Evolutionary conservation across 2,888 invertebrate species (phyloP).

Genomic region (Cordilura impudica): DNA sequence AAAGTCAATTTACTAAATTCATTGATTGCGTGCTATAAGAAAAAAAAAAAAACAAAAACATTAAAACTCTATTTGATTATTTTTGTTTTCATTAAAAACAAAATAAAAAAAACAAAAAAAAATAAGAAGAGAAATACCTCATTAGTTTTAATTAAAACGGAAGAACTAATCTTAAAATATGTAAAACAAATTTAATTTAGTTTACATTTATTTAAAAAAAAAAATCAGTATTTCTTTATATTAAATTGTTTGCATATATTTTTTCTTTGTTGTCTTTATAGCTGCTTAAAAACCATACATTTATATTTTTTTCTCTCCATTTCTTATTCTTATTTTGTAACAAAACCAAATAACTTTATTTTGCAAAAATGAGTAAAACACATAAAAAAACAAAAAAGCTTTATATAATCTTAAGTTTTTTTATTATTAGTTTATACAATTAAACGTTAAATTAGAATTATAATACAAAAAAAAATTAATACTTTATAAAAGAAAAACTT

Average conservation of each 20-base stretch:
- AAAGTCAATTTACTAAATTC: slow-evolving; percentile 70
- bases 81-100: slow-evolving; percentile 25
- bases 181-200: slow-evolving; percentile 26
- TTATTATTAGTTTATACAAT: background rate
- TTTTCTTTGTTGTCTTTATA: background rate
- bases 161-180: slow-evolving; percentile 13
- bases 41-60: slow-evolving; percentile 22
- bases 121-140: slow-evolving; percentile 71
- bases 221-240: slow-evolving; percentile 42
- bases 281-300: background rate
- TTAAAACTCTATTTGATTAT: slow-evolving; percentile 30
- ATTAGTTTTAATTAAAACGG: slow-evolving; percentile 71
- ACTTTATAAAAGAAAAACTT: background rate
- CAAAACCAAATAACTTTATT: slow-evolving; percentile 32
- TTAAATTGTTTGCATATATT: background rate
- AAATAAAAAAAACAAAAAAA: slow-evolving; percentile 5
- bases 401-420: slow-evolving; percentile 53
- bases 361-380: slow-evolving; percentile 14
- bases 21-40: slow-evolving; percentile 67
- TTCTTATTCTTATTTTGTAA: background rate
- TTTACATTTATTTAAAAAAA: slow-evolving; percentile 19
- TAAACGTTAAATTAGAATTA: background rate
- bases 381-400: slow-evolving; percentile 38
- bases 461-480: background rate
- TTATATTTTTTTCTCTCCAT: background rate